Percentiles rank a stretch among this genome's conserved stretches.
Evolutionary conservation across 2,113 vertebrate genomes (phyloP).

Genomic region (Gambusia affinis): DNA sequence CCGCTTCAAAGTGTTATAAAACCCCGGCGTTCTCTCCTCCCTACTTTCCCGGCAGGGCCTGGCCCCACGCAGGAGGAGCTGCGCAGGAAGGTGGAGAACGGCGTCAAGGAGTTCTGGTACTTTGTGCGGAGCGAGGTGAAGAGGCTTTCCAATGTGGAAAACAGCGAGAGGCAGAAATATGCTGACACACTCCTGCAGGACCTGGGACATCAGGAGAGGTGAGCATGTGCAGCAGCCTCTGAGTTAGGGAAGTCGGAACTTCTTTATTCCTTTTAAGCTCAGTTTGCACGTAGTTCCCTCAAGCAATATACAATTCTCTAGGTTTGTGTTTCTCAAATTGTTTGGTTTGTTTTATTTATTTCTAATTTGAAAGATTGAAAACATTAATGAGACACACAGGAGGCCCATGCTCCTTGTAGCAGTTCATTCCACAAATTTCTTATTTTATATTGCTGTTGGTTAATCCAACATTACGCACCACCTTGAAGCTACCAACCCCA

Average conservation of each 20-base stretch:
- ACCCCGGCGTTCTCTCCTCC: background rate
- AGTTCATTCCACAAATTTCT: background rate
- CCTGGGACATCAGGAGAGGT: slow-evolving; percentile 98
- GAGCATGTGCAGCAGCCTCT: slow-evolving; percentile 7
- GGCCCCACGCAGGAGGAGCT: slow-evolving; percentile 94
- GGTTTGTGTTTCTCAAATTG: background rate
- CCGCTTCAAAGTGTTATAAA: slow-evolving; percentile 22
- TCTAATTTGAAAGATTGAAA: background rate
- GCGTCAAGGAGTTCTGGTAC: slow-evolving; percentile 97
- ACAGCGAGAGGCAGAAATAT: slow-evolving; percentile 86
- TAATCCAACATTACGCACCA: too few species aligned
- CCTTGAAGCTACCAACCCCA: background rate
- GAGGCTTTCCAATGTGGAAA: slow-evolving; percentile 89
- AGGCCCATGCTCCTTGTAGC: background rate
- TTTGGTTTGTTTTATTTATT: background rate
- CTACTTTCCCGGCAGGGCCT: slow-evolving; percentile 73
- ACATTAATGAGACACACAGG: background rate
- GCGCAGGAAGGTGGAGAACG: slow-evolving; percentile 92
- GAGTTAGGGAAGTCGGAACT: background rate
- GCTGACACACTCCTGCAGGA: slow-evolving; percentile 90
- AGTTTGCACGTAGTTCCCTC: background rate
- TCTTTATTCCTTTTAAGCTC: background rate
- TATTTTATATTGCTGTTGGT: too few species aligned
- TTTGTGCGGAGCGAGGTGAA: slow-evolving; percentile 95
- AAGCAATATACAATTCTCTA: background rate